A percentile compares a stretch with the other conserved stretches of the same genome.
Conservation (phyloP, 2,888 invertebrate genomes). For the Pogonocherus hispidulus region DNA sequence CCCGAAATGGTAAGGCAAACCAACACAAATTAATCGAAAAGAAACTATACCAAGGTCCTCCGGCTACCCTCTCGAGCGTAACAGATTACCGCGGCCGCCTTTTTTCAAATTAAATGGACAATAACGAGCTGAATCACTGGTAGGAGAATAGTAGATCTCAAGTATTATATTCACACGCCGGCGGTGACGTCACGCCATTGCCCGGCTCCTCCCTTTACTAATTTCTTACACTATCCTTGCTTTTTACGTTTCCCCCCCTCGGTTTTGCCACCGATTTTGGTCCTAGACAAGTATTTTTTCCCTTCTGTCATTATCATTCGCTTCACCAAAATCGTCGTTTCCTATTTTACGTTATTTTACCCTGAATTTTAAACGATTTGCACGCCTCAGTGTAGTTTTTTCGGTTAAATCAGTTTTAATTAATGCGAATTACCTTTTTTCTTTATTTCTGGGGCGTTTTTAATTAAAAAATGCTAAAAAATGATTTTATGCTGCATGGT, state of each 20-base stretch:
- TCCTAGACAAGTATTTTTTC: neutral
- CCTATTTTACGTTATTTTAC: no score
- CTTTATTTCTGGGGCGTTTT: no score
- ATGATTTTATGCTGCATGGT: no score
- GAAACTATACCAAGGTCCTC: conserved; percentile 14
- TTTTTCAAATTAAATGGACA: conserved; percentile 24
- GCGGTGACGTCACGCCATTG: conserved; percentile 61
- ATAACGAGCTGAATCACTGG: conserved; percentile 46
- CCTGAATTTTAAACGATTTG: no score
- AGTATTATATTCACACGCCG: conserved; percentile 59
- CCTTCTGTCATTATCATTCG: neutral
- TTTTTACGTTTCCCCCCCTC: conserved; percentile 50
- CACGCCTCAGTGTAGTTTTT: no score
- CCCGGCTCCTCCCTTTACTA: conserved; percentile 61
- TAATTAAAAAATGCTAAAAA: no score
- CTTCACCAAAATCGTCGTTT: no score
- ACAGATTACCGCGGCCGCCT: neutral
- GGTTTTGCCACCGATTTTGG: conserved; percentile 40
- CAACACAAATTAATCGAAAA: conserved; percentile 19
- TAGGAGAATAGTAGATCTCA: conserved; percentile 50
- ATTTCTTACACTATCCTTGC: conserved; percentile 58
- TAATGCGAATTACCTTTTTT: no score
- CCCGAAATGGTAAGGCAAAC: conserved; percentile 25
- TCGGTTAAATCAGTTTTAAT: no score
- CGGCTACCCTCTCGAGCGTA: neutral